Conservation (phyloP, 2,888 invertebrate genomes). For the Polymixis lichenea region DNA sequence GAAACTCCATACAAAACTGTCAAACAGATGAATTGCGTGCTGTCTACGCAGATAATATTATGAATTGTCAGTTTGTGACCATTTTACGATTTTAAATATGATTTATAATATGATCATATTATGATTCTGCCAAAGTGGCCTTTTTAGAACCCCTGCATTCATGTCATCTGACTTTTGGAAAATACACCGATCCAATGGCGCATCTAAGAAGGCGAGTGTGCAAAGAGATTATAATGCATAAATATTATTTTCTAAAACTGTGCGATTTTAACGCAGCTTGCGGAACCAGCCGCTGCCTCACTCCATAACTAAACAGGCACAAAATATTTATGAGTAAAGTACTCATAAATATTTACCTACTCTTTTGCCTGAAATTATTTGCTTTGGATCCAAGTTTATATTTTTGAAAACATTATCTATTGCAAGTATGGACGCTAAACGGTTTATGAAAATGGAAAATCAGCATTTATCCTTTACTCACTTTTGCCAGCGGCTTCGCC, state of each 20-base stretch:
- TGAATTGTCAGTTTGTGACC: too few species aligned
- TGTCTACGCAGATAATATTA: too few species aligned
- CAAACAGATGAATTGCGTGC: too few species aligned
- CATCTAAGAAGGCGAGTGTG: background rate
- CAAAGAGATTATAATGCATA: conserved; percentile 25
- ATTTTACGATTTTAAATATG: too few species aligned
- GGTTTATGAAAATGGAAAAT: background rate
- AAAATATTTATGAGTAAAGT: conserved; percentile 37
- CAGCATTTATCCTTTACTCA: background rate
- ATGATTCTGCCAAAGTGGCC: too few species aligned
- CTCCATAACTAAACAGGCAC: conserved; percentile 27
- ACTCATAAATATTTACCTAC: conserved; percentile 25
- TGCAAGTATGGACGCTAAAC: background rate
- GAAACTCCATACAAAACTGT: too few species aligned
- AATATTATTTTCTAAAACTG: conserved; percentile 24
- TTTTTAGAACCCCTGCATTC: too few species aligned
- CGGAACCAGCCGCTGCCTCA: conserved; percentile 6
- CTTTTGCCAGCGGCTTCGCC: too few species aligned
- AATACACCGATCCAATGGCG: background rate
- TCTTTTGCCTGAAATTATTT: conserved; percentile 15
- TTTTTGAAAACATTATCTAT: conserved; percentile 10
- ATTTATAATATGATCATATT: too few species aligned
- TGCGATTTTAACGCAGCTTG: conserved; percentile 49
- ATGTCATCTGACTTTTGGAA: background rate
- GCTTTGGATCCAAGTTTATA: conserved; percentile 10